Conservation (phyloP, 2,797 vertebrate genomes). For the Centroberyx gerrardi region DNA sequence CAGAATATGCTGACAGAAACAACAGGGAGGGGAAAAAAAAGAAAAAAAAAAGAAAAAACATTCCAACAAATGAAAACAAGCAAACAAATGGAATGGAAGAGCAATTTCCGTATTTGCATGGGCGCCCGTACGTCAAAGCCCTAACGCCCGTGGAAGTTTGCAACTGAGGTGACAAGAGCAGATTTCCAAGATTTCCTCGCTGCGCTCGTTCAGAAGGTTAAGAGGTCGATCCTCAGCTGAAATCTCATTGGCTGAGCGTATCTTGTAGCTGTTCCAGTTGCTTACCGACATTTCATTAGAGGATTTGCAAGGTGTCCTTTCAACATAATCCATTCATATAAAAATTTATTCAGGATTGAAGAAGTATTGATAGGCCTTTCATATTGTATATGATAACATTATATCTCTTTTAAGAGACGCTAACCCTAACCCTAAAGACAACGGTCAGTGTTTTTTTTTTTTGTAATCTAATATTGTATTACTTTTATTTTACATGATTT, state of each 20-base stretch:
- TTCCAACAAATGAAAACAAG: constrained; percentile 68
- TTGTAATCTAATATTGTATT: no score
- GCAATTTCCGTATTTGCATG: constrained; percentile 67
- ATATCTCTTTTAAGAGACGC: no score
- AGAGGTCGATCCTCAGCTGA: constrained; percentile 40
- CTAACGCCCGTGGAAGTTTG: constrained; percentile 37
- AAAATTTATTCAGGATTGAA: constrained; percentile 30
- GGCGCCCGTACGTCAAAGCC: constrained; percentile 35
- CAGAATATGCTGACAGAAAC: constrained; percentile 63
- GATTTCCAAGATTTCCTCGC: constrained; percentile 44
- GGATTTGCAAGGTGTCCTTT: constrained; percentile 53
- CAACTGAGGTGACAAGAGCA: constrained; percentile 41
- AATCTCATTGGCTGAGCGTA: constrained; percentile 42
- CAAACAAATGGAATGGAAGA: constrained; percentile 57
- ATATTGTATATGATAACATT: constrained; percentile 7
- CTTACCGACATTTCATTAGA: constrained; percentile 44
- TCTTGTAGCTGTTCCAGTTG: constrained; percentile 24
- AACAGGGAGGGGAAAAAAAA: not conserved
- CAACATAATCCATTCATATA: constrained; percentile 32
- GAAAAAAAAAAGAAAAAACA: constrained; percentile 7
- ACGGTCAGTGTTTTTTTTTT: no score
- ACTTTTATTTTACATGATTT: no score
- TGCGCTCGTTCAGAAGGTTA: constrained; percentile 44
- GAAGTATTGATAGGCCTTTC: constrained; percentile 5
- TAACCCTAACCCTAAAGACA: no score